Conservation (phyloP, 2,888 invertebrate genomes). For the Luffia ferchaultella region DNA sequence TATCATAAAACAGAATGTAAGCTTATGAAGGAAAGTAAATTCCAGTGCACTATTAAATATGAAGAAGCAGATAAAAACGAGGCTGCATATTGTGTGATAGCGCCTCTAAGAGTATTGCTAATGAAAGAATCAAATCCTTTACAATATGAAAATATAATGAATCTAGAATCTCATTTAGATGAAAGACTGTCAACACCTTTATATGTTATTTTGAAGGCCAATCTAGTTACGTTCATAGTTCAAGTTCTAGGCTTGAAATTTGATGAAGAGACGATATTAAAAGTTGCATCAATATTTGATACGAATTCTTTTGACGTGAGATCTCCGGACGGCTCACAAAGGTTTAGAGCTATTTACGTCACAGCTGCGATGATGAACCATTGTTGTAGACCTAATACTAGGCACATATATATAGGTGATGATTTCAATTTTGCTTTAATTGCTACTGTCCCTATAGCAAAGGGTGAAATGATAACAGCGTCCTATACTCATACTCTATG, state of each 20-base stretch:
- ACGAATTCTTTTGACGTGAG: slow-evolving; percentile 77
- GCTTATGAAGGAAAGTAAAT: slow-evolving; percentile 65
- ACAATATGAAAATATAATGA: slow-evolving; percentile 60
- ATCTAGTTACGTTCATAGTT: slow-evolving; percentile 68
- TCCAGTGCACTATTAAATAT: slow-evolving; percentile 63
- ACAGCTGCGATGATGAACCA: slow-evolving; percentile 75
- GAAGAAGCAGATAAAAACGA: slow-evolving; percentile 49
- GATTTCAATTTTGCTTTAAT: slow-evolving; percentile 68
- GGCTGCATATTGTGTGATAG: slow-evolving; percentile 72
- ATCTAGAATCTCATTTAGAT: slow-evolving; percentile 69
- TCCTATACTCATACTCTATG: slow-evolving; percentile 77
- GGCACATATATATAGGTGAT: slow-evolving; percentile 70
- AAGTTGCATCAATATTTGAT: slow-evolving; percentile 73
- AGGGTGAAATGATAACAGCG: slow-evolving; percentile 72
- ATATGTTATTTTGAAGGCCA: slow-evolving; percentile 67
- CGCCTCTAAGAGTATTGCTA: slow-evolving; percentile 71
- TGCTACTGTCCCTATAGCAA: slow-evolving; percentile 71
- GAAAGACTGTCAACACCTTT: slow-evolving; percentile 67
- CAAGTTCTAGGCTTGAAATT: slow-evolving; percentile 64
- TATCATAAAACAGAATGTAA: slow-evolving; percentile 70
- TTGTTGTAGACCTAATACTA: slow-evolving; percentile 76
- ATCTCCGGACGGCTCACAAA: slow-evolving; percentile 49
- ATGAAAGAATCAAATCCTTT: slow-evolving; percentile 63
- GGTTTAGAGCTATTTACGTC: slow-evolving; percentile 70
- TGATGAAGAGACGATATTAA: slow-evolving; percentile 66